phyloP scores from a whole-genome alignment of 2,888 invertebrate species.

The Meta bourneti region DNA sequence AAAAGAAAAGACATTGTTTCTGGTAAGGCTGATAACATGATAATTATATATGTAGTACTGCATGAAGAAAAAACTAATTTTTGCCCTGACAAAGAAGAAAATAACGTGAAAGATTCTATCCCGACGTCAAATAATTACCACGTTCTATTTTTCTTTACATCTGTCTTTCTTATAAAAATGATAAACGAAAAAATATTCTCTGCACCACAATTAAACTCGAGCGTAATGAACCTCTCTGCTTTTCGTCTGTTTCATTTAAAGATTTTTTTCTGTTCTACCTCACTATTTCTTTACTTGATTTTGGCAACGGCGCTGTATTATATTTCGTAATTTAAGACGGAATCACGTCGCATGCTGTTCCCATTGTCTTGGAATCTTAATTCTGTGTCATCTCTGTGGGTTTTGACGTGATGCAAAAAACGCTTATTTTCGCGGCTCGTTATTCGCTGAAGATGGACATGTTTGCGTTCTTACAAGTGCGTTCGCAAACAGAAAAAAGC shows the following conservation, averaged over 20 bases:
- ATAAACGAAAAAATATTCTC: slow-evolving; percentile 17
- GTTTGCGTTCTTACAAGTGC: slow-evolving; percentile 36
- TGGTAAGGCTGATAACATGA: background rate
- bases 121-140: slow-evolving; percentile 49
- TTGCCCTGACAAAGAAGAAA: slow-evolving; percentile 1
- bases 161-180: slow-evolving; percentile 26
- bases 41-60: slow-evolving; percentile 32
- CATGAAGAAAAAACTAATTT: background rate
- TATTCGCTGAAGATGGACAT: slow-evolving; percentile 13
- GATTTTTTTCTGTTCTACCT: background rate
- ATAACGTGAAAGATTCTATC: slow-evolving; percentile 3
- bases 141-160: slow-evolving; percentile 18
- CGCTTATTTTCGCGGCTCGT: slow-evolving; percentile 37
- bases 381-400: slow-evolving; percentile 41
- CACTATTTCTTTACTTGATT: background rate
- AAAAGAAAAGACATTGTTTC: slow-evolving; percentile 29
- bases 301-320: background rate
- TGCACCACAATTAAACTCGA: slow-evolving; percentile 49
- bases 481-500: background rate
- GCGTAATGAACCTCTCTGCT: slow-evolving; percentile 50
- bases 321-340: slow-evolving; percentile 15
- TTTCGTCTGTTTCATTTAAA: slow-evolving; percentile 7
- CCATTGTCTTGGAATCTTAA: slow-evolving; percentile 46
- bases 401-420: slow-evolving; percentile 3
- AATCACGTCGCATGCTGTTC: slow-evolving; percentile 15